Conservation (phyloP, 2,888 invertebrate genomes). For the Andricus quercusramuli region DNA sequence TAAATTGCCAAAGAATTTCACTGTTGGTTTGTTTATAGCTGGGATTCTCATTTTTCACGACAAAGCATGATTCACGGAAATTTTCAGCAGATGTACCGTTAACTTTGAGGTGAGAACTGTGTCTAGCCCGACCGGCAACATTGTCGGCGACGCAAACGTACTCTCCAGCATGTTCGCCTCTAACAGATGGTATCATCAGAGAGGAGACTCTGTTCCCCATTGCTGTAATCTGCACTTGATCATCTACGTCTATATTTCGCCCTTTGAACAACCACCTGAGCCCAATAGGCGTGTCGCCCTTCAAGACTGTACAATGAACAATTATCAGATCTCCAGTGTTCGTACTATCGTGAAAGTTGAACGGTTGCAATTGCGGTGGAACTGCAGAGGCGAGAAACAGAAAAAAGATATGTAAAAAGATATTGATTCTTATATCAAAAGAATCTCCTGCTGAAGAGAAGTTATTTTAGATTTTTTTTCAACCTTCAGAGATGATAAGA, state of each 20-base stretch:
- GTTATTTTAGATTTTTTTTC: not conserved
- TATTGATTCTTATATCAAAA: not conserved
- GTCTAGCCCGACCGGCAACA: conserved; percentile 85
- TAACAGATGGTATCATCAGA: conserved; percentile 85
- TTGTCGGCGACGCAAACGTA: conserved; percentile 89
- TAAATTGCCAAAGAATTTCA: not conserved
- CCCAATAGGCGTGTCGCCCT: conserved; percentile 80
- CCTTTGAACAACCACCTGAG: conserved; percentile 75
- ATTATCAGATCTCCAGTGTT: conserved; percentile 81
- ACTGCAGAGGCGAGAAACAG: conserved; percentile 66
- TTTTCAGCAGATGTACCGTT: conserved; percentile 81
- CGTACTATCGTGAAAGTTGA: conserved; percentile 78
- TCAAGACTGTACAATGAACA: conserved; percentile 82
- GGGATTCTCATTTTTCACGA: not conserved
- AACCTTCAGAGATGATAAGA: too few species aligned
- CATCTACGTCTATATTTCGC: conserved; percentile 75
- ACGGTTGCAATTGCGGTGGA: conserved; percentile 79
- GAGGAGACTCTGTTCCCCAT: conserved; percentile 80
- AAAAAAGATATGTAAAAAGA: not conserved
- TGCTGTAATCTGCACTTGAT: conserved; percentile 73
- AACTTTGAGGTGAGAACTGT: conserved; percentile 86
- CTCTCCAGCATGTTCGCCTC: conserved; percentile 86
- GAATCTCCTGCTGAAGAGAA: not conserved
- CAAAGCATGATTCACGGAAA: conserved; percentile 3
- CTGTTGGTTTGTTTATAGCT: not conserved